Evolutionary conservation across 1,140 invertebrate species (phyloP).

Genomic region (Drosophila obscura): DNA sequence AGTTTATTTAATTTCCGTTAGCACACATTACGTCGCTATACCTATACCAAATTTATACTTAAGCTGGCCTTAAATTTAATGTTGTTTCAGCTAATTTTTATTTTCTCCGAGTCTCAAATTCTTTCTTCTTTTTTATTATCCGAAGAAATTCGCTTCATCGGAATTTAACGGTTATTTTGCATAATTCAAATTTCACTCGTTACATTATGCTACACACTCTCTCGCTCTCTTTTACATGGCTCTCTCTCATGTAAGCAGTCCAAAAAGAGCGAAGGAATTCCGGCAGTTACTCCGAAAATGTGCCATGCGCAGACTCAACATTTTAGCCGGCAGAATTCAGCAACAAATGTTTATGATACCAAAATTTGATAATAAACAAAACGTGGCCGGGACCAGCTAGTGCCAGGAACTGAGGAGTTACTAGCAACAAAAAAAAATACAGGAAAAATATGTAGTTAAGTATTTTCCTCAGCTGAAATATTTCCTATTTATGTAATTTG

Average conservation of each 20-base stretch:
- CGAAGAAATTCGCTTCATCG: conserved; percentile 11
- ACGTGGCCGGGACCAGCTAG: conserved; percentile 1
- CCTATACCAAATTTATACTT: no score
- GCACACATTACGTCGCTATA: no score
- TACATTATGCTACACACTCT: conserved; percentile 35
- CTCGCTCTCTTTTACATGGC: not conserved
- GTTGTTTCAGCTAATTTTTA: no score
- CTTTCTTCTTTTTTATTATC: no score
- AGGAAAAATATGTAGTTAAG: not conserved
- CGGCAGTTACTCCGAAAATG: conserved; percentile 56
- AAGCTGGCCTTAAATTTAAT: no score
- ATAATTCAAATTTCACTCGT: conserved; percentile 62
- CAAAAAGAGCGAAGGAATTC: conserved; percentile 58
- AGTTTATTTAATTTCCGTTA: no score
- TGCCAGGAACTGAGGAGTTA: not conserved
- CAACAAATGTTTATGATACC: conserved; percentile 74
- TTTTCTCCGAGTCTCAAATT: no score
- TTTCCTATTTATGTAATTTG: not conserved
- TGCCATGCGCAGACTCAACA: conserved; percentile 74
- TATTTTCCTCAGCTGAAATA: no score
- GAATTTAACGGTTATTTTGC: conserved; percentile 54
- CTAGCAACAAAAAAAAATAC: not conserved
- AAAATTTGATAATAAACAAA: conserved; percentile 64
- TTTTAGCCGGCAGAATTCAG: conserved; percentile 71
- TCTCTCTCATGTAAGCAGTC: conserved; percentile 22